These are phyloP conservation scores for Dascillus cervinus DNA, from an alignment of 2,888 invertebrate species.

Conservation along the genomic window DNA sequence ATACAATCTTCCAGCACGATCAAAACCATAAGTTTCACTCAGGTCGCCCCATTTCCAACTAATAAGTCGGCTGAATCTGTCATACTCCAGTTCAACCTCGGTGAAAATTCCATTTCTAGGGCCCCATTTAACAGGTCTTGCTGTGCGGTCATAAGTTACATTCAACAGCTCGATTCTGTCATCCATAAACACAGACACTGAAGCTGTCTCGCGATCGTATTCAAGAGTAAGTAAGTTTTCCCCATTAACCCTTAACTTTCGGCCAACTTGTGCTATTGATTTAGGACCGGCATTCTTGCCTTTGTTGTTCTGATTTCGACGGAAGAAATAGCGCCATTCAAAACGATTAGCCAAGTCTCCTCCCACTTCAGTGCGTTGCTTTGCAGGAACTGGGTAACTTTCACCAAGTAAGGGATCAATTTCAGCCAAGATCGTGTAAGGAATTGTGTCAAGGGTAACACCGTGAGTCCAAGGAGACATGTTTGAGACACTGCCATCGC, in stretches of 20 bases:
- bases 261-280: slow-evolving; percentile 74
- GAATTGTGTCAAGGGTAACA: slow-evolving; percentile 83
- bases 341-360: slow-evolving; percentile 87
- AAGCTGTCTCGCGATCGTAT: slow-evolving; percentile 81
- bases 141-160: slow-evolving; percentile 79
- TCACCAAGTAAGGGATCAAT: slow-evolving; percentile 81
- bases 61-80: slow-evolving; percentile 79
- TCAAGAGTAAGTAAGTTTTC: slow-evolving; percentile 85
- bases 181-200: slow-evolving; percentile 80
- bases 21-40: slow-evolving; percentile 84
- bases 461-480: slow-evolving; percentile 82
- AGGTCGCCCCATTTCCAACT: slow-evolving; percentile 92
- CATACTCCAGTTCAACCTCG: slow-evolving; percentile 86
- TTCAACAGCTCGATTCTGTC: slow-evolving; percentile 79
- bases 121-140: slow-evolving; percentile 77
- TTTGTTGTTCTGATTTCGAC: slow-evolving; percentile 61
- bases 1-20: slow-evolving; percentile 79
- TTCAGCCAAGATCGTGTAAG: slow-evolving; percentile 84
- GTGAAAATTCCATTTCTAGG: slow-evolving; percentile 80
- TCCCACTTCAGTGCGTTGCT: slow-evolving; percentile 82
- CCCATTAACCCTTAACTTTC: slow-evolving; percentile 82
- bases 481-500: slow-evolving; percentile 76
- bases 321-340: slow-evolving; percentile 91
- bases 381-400: slow-evolving; percentile 85
- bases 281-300: slow-evolving; percentile 50